Base-by-base conservation (phyloP, 2,888 invertebrate species). In the Cenopis cana region DNA sequence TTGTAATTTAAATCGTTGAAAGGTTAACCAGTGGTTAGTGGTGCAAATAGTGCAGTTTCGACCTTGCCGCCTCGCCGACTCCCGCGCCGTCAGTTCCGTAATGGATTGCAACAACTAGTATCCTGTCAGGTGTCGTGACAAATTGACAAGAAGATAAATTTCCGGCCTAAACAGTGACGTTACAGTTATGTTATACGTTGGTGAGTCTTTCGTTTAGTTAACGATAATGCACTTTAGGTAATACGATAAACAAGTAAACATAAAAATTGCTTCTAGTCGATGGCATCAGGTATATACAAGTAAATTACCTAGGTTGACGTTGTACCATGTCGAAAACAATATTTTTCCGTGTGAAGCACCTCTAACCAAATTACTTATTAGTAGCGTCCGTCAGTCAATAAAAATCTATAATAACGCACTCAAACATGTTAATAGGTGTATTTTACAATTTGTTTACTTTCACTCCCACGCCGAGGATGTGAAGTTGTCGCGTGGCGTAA, bases 401-500 rank as follows among this genome's bases (percentile, higher is more conserved):
- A 69, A 64, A 41, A 49, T 33, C 64, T 17, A 56, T 66, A 69
- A 68, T 61, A 67, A 62, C 70, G 55, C 74, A 73, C 74, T 75
- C 74, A 73, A 76, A 80, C 80, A 80, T 82, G 78, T 78, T 80
- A 83, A 84, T 85, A 77, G 76, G 64, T 78, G 78, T 79, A 77
- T 85, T 85, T 79, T 84, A 85, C 82, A 82, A 89, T 89, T 87
- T 88, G 81, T 88, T 86, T 85, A 86, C 91, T 91, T 92, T 92
- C 91, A 88, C 92, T 82, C 69, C 74, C 72, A 74, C 75, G 68
- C 73, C 54, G 82, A 84, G 83, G 85, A 87, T 86, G 83, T 85
- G 74, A 79, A 78, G 73, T 77, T 79, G 80, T 79, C 80, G 78
- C 81, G 79, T 74, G 77, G 83, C 81, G 84, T 82, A 86, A 87